Evolutionary conservation across 2,113 vertebrate genomes (phyloP).

Genomic region (Athene cunicularia): DNA sequence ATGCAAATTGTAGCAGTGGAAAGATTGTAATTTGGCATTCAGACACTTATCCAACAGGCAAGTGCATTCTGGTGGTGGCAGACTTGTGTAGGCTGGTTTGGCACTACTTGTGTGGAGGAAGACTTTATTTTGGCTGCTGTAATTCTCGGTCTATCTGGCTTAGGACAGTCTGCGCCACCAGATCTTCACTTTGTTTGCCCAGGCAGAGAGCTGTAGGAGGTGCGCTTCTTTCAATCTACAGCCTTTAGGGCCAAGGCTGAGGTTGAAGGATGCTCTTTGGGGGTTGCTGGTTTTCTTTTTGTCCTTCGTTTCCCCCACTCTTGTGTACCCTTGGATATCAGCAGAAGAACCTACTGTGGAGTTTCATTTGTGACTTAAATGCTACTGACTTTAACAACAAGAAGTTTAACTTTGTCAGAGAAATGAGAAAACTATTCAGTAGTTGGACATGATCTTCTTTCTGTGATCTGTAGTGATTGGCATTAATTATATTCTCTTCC

Average conservation of each 20-base stretch:
- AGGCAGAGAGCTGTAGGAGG: not conserved
- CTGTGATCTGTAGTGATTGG: not conserved
- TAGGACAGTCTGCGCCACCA: not conserved
- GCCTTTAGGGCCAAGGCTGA: not conserved
- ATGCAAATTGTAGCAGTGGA: not conserved
- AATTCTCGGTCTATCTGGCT: not conserved
- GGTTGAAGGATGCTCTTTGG: not conserved
- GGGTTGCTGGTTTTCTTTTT: not conserved
- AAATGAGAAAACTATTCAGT: not conserved
- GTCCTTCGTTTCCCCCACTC: not conserved
- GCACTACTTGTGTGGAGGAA: not conserved
- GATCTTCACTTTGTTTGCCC: not conserved
- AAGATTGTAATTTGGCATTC: not conserved
- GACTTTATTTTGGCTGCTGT: not conserved
- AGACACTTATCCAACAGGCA: fast-evolving
- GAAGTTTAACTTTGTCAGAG: not conserved
- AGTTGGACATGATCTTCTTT: not conserved
- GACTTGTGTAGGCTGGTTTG: not conserved
- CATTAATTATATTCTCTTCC: not conserved
- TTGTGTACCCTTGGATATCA: not conserved
- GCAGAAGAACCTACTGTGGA: not conserved
- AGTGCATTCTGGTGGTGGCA: not conserved
- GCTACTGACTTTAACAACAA: not conserved
- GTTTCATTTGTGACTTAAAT: not conserved
- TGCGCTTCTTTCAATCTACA: not conserved